phyloP scores from a whole-genome alignment of 2,888 invertebrate genomes.

The Diploptera punctata region DNA sequence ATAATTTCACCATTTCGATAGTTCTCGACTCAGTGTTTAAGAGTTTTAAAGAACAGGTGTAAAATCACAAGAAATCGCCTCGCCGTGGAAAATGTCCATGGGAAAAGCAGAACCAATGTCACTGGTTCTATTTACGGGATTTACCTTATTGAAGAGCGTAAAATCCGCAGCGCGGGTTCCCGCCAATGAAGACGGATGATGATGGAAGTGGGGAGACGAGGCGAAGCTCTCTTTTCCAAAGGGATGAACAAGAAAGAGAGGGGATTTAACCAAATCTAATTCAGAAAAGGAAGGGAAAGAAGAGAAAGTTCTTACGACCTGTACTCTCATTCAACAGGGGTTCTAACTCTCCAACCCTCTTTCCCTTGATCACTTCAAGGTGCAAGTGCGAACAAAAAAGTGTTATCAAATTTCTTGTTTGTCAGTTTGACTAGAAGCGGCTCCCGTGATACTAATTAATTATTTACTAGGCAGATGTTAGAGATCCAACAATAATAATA shows the following conservation, averaged over 20 bases:
- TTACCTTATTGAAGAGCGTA: slow-evolving; percentile 10
- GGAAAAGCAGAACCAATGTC: too few relatives aligned
- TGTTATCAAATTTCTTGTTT: background rate
- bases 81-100: too few relatives aligned
- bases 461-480: too few relatives aligned
- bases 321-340: slow-evolving; percentile 14
- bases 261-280: slow-evolving; percentile 38
- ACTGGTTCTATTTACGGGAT: slow-evolving; percentile 39
- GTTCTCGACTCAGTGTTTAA: too few relatives aligned
- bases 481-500: too few relatives aligned
- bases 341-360: slow-evolving; percentile 2
- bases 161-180: slow-evolving; percentile 22
- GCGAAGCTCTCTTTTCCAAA: slow-evolving; percentile 21
- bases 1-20: too few relatives aligned
- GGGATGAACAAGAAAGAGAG: slow-evolving; percentile 1
- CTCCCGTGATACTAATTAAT: too few relatives aligned
- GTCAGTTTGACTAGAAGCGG: background rate
- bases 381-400: background rate
- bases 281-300: slow-evolving; percentile 21
- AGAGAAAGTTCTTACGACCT: background rate
- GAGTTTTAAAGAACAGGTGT: too few relatives aligned
- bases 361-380: background rate
- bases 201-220: slow-evolving; percentile 38
- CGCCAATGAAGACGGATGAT: slow-evolving; percentile 43
- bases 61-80: too few relatives aligned